A percentile compares a stretch with the other conserved stretches of the same genome.
These are phyloP conservation scores for Echinops telfairi DNA, from an alignment of 2,113 vertebrate genomes.

Conservation along the genomic window DNA sequence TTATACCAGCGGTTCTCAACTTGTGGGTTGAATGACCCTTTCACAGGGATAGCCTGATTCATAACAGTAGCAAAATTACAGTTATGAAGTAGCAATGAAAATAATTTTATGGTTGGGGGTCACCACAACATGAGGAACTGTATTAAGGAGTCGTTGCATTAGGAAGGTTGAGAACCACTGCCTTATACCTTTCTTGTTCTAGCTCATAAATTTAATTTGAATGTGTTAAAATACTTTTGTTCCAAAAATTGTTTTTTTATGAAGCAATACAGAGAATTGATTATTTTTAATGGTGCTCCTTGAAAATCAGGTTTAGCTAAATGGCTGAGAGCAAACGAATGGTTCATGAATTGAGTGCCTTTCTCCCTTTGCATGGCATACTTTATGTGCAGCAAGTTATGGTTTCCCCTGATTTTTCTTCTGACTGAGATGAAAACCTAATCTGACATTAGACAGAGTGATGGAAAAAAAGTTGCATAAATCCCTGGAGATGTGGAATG, in stretches of 20 bases:
- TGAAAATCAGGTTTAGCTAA: conserved; percentile 52
- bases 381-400: conserved; percentile 63
- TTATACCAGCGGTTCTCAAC: too few relatives aligned
- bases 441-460: conserved; percentile 70
- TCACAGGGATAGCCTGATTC: too few relatives aligned
- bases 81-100: too few relatives aligned
- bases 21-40: too few relatives aligned
- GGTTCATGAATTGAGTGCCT: conserved; percentile 25
- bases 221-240: conserved; percentile 64
- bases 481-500: conserved; percentile 82
- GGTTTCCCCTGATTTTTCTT: conserved; percentile 45
- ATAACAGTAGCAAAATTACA: too few relatives aligned
- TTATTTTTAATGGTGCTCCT: conserved; percentile 36
- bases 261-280: conserved; percentile 26
- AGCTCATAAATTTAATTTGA: conserved; percentile 58
- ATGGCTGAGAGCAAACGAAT: conserved; percentile 44
- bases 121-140: too few relatives aligned
- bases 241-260: conserved; percentile 54
- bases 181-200: conserved; percentile 44
- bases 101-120: too few relatives aligned
- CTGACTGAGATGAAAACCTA: conserved; percentile 74
- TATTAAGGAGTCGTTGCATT: too few relatives aligned
- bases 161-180: not conserved
- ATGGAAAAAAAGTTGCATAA: conserved; percentile 76
- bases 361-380: conserved; percentile 16